phyloP scores from a whole-genome alignment of 2,113 vertebrate species.

The Galbula dea region DNA sequence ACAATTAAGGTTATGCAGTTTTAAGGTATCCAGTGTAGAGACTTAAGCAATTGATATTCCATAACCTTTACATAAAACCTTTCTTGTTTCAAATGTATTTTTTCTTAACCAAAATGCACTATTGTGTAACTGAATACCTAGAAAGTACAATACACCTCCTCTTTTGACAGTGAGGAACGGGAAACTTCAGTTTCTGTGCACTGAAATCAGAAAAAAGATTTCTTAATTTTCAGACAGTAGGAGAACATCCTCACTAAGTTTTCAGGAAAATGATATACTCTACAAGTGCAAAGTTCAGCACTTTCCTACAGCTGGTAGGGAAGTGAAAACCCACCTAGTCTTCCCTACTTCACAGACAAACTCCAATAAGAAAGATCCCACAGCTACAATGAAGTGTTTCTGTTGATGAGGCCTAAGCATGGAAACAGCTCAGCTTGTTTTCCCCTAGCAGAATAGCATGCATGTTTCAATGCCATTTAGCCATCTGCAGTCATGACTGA shows the following conservation, averaged over 20 bases:
- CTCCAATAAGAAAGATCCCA: not conserved
- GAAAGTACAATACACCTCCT: not conserved
- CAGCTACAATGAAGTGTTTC: not conserved
- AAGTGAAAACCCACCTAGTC: not conserved
- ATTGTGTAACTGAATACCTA: not conserved
- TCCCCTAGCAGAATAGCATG: not conserved
- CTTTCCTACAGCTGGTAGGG: not conserved
- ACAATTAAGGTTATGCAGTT: not conserved
- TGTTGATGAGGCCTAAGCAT: not conserved
- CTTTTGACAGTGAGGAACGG: not conserved
- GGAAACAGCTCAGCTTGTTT: not conserved
- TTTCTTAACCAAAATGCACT: not conserved
- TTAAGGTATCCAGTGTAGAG: not conserved
- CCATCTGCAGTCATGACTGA: not conserved
- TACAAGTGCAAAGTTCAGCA: not conserved
- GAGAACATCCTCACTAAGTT: not conserved
- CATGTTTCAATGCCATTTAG: fast-evolving
- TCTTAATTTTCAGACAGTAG: not conserved
- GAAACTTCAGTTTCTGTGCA: not conserved
- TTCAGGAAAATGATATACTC: not conserved
- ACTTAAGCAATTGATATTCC: not conserved
- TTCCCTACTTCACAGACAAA: not conserved
- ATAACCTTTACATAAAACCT: not conserved
- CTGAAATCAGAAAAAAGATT: not conserved
- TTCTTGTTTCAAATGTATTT: not conserved